Evolutionary conservation across 2,113 vertebrate species (phyloP), one percentile per base, ranked within the genome.

Genomic region (Patagioenas fasciata): DNA sequence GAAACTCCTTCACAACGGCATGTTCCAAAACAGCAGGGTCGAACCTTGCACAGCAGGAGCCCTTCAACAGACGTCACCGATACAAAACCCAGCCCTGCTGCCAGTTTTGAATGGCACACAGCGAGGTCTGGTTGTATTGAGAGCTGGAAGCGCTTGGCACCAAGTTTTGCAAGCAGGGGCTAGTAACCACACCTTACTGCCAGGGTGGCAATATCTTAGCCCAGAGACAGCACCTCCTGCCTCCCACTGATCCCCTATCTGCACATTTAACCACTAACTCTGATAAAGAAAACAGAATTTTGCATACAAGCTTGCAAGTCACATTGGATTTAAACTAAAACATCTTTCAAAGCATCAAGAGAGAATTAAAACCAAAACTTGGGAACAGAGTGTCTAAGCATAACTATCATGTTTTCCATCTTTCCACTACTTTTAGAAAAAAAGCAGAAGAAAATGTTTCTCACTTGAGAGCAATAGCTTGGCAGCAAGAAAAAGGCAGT

Each of bases 51-150:
- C 11, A 61, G 8, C 15, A 26, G 20, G 36, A 78, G 25, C 34
- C 14, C 1, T 6, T 67, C 31, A 21, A 11, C 34, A 34, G 17
- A 2, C 3, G 13, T 4, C 7, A 14, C 26, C 1, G 0, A 11
- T 3, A 13, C 34, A 70, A 74, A 82, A 4, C 24, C 36, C 70
- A 58, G 61, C 56, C 20, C 15, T 17, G 40, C 42, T 53, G 42
- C 11, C 36, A 20, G 23, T 62, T 71, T 40, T 25, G 67, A 42
- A 40, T 2, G 4, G 62, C 42, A 67, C 3, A 2, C 58, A 56
- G 23, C 48, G 58, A 72, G 13, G n/a, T 13, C 53, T 47, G 32
- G 23, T 53, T 56, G 71, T 9, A 3, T 3, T 1, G 0, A 53
- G 62, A 64, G 67, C 67, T 64, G 57, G 21, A 72, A 91, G 58